A percentile compares a stretch with the other conserved stretches of the same genome.
phyloP scores from a whole-genome alignment of 2,888 invertebrate species.

The Aromia moschata region DNA sequence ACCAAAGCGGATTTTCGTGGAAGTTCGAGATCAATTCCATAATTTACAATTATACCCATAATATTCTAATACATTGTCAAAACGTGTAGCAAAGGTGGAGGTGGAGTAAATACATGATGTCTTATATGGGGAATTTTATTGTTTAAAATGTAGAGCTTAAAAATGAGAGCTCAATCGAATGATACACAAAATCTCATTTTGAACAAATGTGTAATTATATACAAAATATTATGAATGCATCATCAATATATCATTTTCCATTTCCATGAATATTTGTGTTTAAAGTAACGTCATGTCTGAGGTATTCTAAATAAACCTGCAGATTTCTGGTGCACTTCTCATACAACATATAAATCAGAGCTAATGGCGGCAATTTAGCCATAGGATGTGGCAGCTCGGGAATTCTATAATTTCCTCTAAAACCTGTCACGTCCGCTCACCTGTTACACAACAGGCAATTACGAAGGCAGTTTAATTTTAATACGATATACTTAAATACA shows the following conservation, averaged over 20 bases:
- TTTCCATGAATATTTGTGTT: too few relatives aligned
- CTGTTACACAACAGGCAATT: constrained; percentile 16
- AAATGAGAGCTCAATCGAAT: too few relatives aligned
- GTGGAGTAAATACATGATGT: too few relatives aligned
- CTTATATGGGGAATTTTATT: too few relatives aligned
- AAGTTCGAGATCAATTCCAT: too few relatives aligned
- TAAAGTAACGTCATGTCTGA: neutral
- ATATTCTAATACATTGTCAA: too few relatives aligned
- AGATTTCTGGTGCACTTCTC: neutral
- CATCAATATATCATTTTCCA: neutral
- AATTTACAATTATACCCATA: too few relatives aligned
- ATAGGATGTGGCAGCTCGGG: constrained; percentile 11
- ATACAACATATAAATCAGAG: constrained; percentile 5
- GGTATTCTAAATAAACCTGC: neutral
- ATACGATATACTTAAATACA: constrained; percentile 4
- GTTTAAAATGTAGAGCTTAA: too few relatives aligned
- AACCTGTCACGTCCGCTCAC: constrained; percentile 28
- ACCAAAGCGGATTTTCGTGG: too few relatives aligned
- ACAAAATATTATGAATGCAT: neutral
- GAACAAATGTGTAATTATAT: too few relatives aligned
- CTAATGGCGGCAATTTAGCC: constrained; percentile 17
- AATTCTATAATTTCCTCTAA: constrained; percentile 30
- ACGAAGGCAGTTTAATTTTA: neutral
- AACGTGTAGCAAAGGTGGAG: too few relatives aligned
- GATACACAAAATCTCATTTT: too few relatives aligned